phyloP scores from a whole-genome alignment of 1,140 invertebrate species.

The Parapsyche elsis region DNA sequence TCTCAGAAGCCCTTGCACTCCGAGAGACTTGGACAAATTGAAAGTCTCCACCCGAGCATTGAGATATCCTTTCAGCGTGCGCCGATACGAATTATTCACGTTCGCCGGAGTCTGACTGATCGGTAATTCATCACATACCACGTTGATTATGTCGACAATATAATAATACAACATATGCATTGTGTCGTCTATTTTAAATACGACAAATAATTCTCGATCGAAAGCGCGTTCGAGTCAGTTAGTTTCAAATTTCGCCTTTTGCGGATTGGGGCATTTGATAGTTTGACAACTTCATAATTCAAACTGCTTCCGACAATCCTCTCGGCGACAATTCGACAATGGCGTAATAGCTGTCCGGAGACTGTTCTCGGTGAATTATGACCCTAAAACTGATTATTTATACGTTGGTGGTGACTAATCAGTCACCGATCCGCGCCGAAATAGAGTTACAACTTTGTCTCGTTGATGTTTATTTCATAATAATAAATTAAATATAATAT shows the following conservation, averaged over 20 bases:
- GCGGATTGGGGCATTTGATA: not conserved
- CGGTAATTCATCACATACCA: not conserved
- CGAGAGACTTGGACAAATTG: not conserved
- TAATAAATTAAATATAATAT: too few relatives aligned
- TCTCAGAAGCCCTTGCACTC: too few relatives aligned
- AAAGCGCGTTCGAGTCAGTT: too few relatives aligned
- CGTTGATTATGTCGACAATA: not conserved
- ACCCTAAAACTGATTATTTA: not conserved
- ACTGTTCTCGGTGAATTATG: constrained; percentile 2
- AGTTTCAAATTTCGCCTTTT: not conserved
- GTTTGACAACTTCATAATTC: constrained; percentile 1
- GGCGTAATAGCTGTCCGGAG: not conserved
- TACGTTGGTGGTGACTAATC: too few relatives aligned
- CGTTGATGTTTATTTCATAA: too few relatives aligned
- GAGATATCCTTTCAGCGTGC: too few relatives aligned
- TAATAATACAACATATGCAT: not conserved
- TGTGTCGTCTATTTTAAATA: not conserved
- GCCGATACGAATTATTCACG: too few relatives aligned
- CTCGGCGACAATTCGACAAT: not conserved
- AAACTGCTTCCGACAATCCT: not conserved
- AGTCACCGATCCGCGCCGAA: too few relatives aligned
- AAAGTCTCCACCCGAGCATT: not conserved
- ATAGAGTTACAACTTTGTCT: too few relatives aligned
- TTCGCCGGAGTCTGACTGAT: not conserved
- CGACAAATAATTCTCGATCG: too few relatives aligned